phyloP scores from a whole-genome alignment of 2,113 vertebrate genomes.

The Rhinolophus sinicus region DNA sequence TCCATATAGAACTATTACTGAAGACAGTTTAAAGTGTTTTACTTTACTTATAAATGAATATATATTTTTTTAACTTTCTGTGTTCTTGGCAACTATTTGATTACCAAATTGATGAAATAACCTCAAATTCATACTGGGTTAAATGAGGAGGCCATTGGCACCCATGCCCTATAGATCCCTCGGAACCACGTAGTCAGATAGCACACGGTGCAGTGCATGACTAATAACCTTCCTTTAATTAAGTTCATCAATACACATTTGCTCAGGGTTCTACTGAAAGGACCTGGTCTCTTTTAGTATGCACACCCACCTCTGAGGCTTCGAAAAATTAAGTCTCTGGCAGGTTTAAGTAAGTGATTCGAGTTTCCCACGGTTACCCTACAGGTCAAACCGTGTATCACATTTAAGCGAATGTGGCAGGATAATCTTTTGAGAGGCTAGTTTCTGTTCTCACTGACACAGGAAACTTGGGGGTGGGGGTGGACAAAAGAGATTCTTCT shows the following conservation, averaged over 20 bases:
- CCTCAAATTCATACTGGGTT: not conserved
- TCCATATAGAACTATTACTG: not conserved
- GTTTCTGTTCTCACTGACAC: not conserved
- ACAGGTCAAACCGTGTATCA: not conserved
- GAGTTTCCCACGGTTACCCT: not conserved
- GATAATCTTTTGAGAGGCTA: not conserved
- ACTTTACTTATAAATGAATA: conserved; percentile 20
- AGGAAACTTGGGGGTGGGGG: not conserved
- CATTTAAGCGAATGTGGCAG: conserved; percentile 23
- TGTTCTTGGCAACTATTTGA: conserved; percentile 44
- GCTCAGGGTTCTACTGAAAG: not conserved
- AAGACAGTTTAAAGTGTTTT: not conserved
- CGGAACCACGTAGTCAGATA: not conserved
- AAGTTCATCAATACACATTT: conserved; percentile 53
- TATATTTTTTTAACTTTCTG: not conserved
- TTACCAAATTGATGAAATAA: conserved; percentile 47
- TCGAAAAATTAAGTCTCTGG: conserved; percentile 31
- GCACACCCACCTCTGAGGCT: not conserved
- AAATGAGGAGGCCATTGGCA: conserved; percentile 46
- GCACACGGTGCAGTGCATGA: not conserved
- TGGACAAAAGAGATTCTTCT: not conserved
- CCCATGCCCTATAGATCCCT: not conserved
- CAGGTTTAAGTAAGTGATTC: conserved; percentile 28
- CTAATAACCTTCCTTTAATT: conserved; percentile 58
- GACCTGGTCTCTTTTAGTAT: not conserved